Percentiles rank a stretch among this genome's conserved stretches.
Evolutionary conservation across 2,113 vertebrate genomes (phyloP).

Genomic region (Cichladusa arquata): DNA sequence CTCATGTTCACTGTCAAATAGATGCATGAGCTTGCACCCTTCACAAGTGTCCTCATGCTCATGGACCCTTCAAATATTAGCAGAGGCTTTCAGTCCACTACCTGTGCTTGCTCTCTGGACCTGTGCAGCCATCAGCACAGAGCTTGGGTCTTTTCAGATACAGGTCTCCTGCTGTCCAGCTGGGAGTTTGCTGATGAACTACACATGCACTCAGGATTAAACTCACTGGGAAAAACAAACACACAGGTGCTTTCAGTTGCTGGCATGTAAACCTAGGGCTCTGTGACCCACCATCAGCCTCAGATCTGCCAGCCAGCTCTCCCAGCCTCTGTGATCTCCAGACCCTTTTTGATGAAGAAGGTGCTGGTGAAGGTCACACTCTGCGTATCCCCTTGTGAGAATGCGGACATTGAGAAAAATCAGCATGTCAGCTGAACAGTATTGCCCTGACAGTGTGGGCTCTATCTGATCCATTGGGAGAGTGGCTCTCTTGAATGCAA

Average conservation of each 20-base stretch:
- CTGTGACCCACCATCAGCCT: not conserved
- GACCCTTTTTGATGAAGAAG: not conserved
- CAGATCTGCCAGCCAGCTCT: not conserved
- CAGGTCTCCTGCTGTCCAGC: not conserved
- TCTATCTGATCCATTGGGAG: not conserved
- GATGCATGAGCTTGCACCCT: not conserved
- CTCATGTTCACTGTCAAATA: not conserved
- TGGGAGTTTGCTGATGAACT: not conserved
- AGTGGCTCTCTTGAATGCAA: not conserved
- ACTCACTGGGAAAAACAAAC: not conserved
- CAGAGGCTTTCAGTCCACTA: not conserved
- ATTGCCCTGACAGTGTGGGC: not conserved
- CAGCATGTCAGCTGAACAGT: not conserved
- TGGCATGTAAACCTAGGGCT: fast-evolving
- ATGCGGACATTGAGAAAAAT: not conserved
- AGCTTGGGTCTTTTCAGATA: not conserved
- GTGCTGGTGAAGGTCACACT: not conserved
- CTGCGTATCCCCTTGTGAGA: fast-evolving
- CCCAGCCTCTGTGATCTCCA: not conserved
- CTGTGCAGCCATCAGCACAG: not conserved
- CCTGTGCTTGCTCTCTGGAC: not conserved
- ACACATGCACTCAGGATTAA: not conserved
- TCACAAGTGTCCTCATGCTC: not conserved
- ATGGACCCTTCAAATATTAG: not conserved
- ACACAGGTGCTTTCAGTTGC: fast-evolving